A percentile compares a stretch with the other conserved stretches of the same genome.
These are phyloP conservation scores for Pipistrellus kuhlii DNA, from an alignment of 2,797 vertebrate genomes.

Conservation along the genomic window DNA sequence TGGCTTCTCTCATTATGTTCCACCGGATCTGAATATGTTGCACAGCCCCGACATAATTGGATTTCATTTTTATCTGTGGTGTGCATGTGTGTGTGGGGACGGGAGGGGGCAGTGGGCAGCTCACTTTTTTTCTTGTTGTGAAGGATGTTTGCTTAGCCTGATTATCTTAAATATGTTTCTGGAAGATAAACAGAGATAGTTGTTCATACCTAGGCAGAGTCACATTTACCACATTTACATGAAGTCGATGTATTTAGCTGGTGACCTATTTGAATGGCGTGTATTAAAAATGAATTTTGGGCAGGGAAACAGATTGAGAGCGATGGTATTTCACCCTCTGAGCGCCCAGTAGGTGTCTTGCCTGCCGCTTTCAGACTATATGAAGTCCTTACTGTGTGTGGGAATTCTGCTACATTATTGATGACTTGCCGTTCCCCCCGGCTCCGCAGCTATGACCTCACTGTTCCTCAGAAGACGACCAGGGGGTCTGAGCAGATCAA, in stretches of 20 bases:
- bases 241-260: constrained; percentile 3
- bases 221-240: constrained; percentile 50
- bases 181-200: constrained; percentile 11
- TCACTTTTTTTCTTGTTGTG: constrained; percentile 51
- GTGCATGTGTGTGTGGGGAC: neutral
- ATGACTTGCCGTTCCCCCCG: constrained; percentile 36
- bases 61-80: constrained; percentile 71
- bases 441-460: constrained; percentile 37
- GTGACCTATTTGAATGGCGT: constrained; percentile 35
- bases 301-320: constrained; percentile 55
- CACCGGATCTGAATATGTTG: constrained; percentile 60
- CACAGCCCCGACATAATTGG: constrained; percentile 49
- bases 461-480: constrained; percentile 65
- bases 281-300: constrained; percentile 66
- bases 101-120: neutral
- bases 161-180: constrained; percentile 57
- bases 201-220: neutral
- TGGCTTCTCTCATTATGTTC: constrained; percentile 73
- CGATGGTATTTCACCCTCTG: constrained; percentile 9
- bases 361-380: constrained; percentile 29
- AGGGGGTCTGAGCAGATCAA: constrained; percentile 65
- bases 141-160: constrained; percentile 45
- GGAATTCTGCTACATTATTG: constrained; percentile 74
- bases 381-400: constrained; percentile 49
- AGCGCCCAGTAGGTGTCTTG: constrained; percentile 49